Base-by-base conservation (phyloP, 1,140 invertebrate genomes). In the Glossosoma conforme region DNA sequence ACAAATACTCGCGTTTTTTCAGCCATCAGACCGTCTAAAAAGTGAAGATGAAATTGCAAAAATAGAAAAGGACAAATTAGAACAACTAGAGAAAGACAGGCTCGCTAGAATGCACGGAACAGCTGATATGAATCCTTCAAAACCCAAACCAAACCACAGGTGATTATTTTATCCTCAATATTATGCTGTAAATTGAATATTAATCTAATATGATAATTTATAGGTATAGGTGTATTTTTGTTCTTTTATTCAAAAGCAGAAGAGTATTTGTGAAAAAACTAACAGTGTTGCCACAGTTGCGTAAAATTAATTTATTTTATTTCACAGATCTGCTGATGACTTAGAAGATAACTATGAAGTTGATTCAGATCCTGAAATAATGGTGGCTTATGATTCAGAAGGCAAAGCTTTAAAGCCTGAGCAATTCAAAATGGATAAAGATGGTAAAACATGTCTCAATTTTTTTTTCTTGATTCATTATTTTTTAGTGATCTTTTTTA, bases 11-110 rank as follows among this genome's bases (percentile, higher is more conserved):
- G n/a, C n/a, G n/a, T 56, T 32, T 46, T 61, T 37, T 15, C 52
- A 73, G 71, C 82, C 88, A 5, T 80, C 84, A 22, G 87, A 94
- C 65, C 82, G 83, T 60, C 62, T 92, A 2, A 91, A 92, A 70
- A 86, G 81, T 36, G 83, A 87, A 60, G 87, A 91, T 54, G 87
- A 93, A 73, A 72, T 90, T 38, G 84, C 83, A 4, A 83, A 82
- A 64, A 85, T 91, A 69, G 88, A 93, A 62, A 84, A 81, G 58
- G 80, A 85, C 53, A 81, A 79, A 56, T 68, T 93, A n/a, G 84
- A 89, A 59, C 80, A 85, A 63, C 68, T 93, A 21, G 90, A 94
- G 73, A 77, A 75, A 56, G 85, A 91, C 58, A 75, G 89, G 49
- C 55, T 86, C 30, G 67, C 72, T 42, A 77, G 91, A 62, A 95